These are phyloP conservation scores for Tetranychus piercei DNA, from an alignment of 2,888 invertebrate species.

Conservation along the genomic window DNA sequence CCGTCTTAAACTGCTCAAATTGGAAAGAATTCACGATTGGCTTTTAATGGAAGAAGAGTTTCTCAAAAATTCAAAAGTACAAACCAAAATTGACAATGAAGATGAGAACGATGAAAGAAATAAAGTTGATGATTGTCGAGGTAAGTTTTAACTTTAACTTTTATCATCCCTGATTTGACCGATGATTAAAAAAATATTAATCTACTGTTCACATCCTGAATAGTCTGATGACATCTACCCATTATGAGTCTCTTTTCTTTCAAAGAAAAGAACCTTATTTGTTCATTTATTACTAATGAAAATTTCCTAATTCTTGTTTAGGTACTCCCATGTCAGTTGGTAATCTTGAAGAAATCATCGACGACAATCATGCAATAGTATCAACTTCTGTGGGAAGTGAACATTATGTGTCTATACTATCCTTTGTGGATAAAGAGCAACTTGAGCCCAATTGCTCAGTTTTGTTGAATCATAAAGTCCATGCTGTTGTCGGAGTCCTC, in stretches of 20 bases:
- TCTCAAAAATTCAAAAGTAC: constrained; percentile 39
- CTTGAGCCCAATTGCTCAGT: constrained; percentile 97
- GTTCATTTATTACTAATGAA: not conserved
- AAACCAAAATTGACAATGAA: constrained; percentile 17
- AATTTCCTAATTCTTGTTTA: not conserved
- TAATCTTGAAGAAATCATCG: constrained; percentile 96
- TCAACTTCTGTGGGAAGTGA: constrained; percentile 68
- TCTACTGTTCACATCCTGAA: constrained; percentile 8
- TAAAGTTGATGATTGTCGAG: constrained; percentile 92
- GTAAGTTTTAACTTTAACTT: constrained; percentile 41
- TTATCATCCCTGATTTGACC: not conserved
- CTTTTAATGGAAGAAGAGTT: constrained; percentile 98
- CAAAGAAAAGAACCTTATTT: not conserved
- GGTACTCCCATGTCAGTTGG: constrained; percentile 78
- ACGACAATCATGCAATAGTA: constrained; percentile 98
- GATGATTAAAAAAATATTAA: constrained; percentile 9
- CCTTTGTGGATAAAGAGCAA: constrained; percentile 98
- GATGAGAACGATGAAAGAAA: constrained; percentile 50
- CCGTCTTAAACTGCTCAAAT: constrained; percentile 74
- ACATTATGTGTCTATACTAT: constrained; percentile 95
- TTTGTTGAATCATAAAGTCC: constrained; percentile 91
- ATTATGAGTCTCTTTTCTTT: not conserved
- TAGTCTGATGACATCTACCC: not conserved
- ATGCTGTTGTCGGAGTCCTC: constrained; percentile 94
- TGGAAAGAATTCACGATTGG: constrained; percentile 96